phyloP scores from a whole-genome alignment of 2,797 vertebrate genomes.

The Delichon dasypus region DNA sequence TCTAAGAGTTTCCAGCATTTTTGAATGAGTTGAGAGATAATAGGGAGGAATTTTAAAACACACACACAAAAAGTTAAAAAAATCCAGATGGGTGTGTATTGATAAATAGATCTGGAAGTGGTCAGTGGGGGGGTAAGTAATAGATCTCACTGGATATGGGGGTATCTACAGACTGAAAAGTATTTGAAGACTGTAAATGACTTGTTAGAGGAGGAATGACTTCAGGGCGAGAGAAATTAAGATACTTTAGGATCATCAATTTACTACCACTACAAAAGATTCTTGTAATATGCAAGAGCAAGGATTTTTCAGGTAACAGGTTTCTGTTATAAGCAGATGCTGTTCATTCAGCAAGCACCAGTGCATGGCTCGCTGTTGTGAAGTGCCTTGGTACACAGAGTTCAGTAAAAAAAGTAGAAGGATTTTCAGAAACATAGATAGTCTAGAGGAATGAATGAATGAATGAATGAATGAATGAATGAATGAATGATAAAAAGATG shows the following conservation, averaged over 20 bases:
- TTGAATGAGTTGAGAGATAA: background rate
- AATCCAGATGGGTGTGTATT: background rate
- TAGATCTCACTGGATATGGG: background rate
- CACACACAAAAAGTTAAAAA: background rate
- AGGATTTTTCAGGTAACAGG: background rate
- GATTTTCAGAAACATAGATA: background rate
- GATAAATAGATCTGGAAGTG: background rate
- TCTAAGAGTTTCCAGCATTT: background rate
- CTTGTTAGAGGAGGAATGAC: background rate
- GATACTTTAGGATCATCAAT: rapidly evolving
- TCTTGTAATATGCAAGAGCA: background rate
- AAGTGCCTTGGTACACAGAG: background rate
- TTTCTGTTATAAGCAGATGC: background rate
- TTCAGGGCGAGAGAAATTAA: background rate
- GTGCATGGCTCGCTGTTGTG: rapidly evolving
- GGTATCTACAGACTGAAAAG: background rate
- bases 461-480: background rate
- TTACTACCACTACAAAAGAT: background rate
- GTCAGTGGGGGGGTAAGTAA: background rate
- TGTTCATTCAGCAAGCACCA: background rate
- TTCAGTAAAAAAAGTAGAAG: background rate
- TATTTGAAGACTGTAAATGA: background rate
- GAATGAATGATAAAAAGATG: background rate
- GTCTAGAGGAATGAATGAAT: background rate
- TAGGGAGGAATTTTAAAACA: background rate